phyloP scores from a whole-genome alignment of 1,140 invertebrate species.

The Odontomachus brunneus region DNA sequence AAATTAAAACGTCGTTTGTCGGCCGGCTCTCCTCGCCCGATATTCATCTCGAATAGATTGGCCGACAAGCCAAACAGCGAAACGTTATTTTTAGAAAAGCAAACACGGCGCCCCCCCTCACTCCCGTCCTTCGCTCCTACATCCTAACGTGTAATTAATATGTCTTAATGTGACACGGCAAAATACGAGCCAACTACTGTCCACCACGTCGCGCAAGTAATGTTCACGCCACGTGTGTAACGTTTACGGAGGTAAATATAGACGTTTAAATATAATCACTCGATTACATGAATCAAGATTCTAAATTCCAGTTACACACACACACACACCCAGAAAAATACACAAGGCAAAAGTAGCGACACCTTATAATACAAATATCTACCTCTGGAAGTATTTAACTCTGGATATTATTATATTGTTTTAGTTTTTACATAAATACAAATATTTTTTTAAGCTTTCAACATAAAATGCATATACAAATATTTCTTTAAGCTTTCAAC shows the following conservation, averaged over 20 bases:
- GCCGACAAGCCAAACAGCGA: slow-evolving; percentile 17
- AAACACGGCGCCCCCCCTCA: neutral
- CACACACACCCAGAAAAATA: too few relatives aligned
- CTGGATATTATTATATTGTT: too few relatives aligned
- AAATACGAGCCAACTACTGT: neutral
- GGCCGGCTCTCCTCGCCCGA: slow-evolving; percentile 34
- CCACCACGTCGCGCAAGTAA: neutral
- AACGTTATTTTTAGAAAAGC: slow-evolving; percentile 36
- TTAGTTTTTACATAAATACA: too few relatives aligned
- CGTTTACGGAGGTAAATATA: neutral
- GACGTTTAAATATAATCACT: neutral
- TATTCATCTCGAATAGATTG: slow-evolving; percentile 51
- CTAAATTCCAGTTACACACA: neutral
- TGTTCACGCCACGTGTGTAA: neutral
- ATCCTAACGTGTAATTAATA: neutral
- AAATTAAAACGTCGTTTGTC: slow-evolving; percentile 67
- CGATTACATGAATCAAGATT: neutral
- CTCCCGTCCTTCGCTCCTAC: too few relatives aligned
- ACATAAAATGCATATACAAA: too few relatives aligned
- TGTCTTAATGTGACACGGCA: neutral
- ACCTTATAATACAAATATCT: too few relatives aligned
- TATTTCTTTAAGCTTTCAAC: too few relatives aligned
- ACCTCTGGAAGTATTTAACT: too few relatives aligned
- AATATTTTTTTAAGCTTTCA: too few relatives aligned
- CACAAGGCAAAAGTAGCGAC: too few relatives aligned